phyloP scores from a whole-genome alignment of 1,140 invertebrate species.

The Chrysoperla carnea region DNA sequence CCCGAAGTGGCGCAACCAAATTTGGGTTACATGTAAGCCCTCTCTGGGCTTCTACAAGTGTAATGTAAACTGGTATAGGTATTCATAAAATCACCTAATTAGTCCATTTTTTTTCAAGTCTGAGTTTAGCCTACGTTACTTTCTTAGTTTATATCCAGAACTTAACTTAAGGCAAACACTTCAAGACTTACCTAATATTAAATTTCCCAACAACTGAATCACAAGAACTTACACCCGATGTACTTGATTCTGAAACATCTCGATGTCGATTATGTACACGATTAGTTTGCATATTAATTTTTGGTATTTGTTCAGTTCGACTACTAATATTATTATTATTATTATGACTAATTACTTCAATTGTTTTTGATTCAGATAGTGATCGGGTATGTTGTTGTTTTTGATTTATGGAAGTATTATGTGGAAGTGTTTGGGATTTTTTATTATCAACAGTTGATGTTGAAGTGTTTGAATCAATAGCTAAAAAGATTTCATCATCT shows the following conservation, averaged over 20 bases:
- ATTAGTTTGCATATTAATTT: background rate
- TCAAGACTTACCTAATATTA: slow-evolving; percentile 28
- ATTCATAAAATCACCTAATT: too few relatives aligned
- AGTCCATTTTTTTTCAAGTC: too few relatives aligned
- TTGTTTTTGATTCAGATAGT: slow-evolving; percentile 43
- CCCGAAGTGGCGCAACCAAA: too few relatives aligned
- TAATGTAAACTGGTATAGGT: too few relatives aligned
- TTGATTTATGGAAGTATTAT: slow-evolving; percentile 21
- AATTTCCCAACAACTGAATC: slow-evolving; percentile 44
- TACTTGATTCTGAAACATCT: slow-evolving; percentile 44
- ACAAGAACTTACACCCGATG: slow-evolving; percentile 58
- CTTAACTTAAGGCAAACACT: slow-evolving; percentile 7
- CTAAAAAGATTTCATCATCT: slow-evolving; percentile 4
- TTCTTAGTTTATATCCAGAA: background rate
- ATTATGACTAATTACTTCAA: slow-evolving; percentile 15
- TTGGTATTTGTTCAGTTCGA: slow-evolving; percentile 20
- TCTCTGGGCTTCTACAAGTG: too few relatives aligned
- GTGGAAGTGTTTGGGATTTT: slow-evolving; percentile 33
- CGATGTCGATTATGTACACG: slow-evolving; percentile 24
- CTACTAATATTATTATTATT: background rate
- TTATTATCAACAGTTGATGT: slow-evolving; percentile 5
- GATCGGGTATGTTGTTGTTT: slow-evolving; percentile 32
- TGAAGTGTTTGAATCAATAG: background rate
- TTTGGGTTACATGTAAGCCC: too few relatives aligned
- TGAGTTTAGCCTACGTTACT: too few relatives aligned